Percentiles rank a stretch among this genome's conserved stretches.
Conservation (phyloP, 2,888 invertebrate genomes). For the Bimastos eiseni region DNA sequence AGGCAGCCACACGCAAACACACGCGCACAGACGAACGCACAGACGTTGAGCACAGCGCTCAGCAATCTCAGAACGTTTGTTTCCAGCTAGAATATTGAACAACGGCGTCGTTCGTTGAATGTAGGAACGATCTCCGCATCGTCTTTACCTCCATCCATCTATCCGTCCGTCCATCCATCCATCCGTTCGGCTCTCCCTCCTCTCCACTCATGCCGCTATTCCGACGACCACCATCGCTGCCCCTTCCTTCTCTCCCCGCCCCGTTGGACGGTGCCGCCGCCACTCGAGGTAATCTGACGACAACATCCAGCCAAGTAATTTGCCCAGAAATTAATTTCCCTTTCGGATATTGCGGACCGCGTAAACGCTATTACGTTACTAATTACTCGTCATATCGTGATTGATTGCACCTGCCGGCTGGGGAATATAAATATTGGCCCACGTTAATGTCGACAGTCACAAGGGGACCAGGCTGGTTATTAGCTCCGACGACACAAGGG, state of each 20-base stretch:
- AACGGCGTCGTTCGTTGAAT: neutral
- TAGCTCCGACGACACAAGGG: conserved; percentile 10
- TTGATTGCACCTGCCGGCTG: conserved; percentile 2
- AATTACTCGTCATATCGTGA: neutral
- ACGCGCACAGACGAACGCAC: neutral
- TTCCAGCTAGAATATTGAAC: neutral
- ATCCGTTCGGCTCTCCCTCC: neutral
- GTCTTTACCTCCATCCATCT: neutral
- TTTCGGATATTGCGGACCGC: conserved; percentile 17
- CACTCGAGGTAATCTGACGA: conserved; percentile 20
- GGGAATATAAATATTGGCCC: neutral
- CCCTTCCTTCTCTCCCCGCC: neutral
- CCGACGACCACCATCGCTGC: neutral
- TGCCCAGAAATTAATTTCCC: conserved; percentile 28
- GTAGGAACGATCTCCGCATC: conserved; percentile 4
- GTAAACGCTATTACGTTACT: conserved; percentile 14
- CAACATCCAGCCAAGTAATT: conserved; percentile 26
- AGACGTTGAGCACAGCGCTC: neutral
- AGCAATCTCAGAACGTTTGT: neutral
- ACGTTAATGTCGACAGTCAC: neutral
- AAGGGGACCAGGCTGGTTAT: neutral
- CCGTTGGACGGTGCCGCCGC: neutral
- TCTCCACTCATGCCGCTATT: neutral
- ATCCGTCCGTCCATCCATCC: neutral
- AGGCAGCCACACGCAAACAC: neutral